These are phyloP conservation scores for Salticus scenicus DNA, from an alignment of 2,888 invertebrate genomes.

Conservation along the genomic window DNA sequence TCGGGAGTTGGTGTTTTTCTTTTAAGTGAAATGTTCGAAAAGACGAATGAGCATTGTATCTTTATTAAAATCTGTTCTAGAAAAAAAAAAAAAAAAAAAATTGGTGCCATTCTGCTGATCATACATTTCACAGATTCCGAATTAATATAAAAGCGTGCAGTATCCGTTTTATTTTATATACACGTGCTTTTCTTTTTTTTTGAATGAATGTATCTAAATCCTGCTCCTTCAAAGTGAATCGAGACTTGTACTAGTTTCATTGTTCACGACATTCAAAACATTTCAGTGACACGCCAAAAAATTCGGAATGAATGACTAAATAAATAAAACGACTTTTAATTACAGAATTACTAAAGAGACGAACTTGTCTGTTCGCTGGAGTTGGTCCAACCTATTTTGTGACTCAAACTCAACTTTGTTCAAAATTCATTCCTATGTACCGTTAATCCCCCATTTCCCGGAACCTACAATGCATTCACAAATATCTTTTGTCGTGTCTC, in stretches of 20 bases:
- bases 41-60: too few species aligned
- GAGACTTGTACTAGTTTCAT: not conserved
- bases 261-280: not conserved
- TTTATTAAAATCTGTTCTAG: too few species aligned
- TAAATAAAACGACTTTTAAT: not conserved
- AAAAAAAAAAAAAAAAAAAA: too few species aligned
- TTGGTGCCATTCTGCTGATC: too few species aligned
- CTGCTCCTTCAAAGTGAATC: not conserved
- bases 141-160: too few species aligned
- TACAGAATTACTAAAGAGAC: not conserved
- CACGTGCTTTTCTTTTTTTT: too few species aligned
- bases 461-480: not conserved
- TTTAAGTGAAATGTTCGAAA: too few species aligned
- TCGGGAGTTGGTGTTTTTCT: too few species aligned
- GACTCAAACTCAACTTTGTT: not conserved
- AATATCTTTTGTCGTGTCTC: not conserved
- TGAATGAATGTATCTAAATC: too few species aligned
- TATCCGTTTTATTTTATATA: too few species aligned
- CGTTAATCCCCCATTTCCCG: not conserved
- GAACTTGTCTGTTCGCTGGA: not conserved
- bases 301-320: not conserved
- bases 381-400: not conserved
- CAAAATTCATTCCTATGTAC: not conserved
- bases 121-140: too few species aligned
- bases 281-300: not conserved